phyloP scores from a whole-genome alignment of 2,797 vertebrate genomes.

The Onychomys leucogaster region DNA sequence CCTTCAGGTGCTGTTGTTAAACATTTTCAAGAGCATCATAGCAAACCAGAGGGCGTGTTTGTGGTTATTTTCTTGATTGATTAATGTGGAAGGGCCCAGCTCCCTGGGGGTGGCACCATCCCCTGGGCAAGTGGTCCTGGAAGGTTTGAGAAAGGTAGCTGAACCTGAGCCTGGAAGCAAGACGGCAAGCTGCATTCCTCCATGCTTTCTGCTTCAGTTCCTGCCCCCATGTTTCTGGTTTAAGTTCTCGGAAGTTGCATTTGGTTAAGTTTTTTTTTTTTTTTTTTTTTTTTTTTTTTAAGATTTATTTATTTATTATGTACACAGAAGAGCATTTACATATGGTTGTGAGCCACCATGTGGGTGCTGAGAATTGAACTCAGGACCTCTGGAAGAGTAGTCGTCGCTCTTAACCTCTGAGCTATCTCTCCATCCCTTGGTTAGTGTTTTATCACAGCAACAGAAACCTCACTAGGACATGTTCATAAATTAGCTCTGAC shows the following conservation, averaged over 20 bases:
- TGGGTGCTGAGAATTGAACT: too few relatives aligned
- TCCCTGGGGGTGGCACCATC: not conserved
- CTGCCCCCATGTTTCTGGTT: not conserved
- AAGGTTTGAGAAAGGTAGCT: not conserved
- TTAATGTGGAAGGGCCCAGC: not conserved
- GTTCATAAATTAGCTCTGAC: slow-evolving; percentile 1
- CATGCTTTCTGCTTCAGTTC: not conserved
- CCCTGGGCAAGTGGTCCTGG: not conserved
- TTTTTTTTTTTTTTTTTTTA: too few relatives aligned
- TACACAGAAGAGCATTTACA: too few relatives aligned
- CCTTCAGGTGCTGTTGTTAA: not conserved
- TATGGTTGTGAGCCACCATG: too few relatives aligned
- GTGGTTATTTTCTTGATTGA: not conserved
- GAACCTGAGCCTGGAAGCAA: not conserved
- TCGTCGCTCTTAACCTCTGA: too few relatives aligned
- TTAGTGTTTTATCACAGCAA: not conserved
- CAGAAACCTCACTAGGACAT: not conserved
- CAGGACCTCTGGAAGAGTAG: too few relatives aligned
- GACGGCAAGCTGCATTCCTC: not conserved
- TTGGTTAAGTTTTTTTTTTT: too few relatives aligned
- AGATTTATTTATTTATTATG: too few relatives aligned
- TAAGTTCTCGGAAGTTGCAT: not conserved
- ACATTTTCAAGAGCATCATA: slow-evolving; percentile 13
- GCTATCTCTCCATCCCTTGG: too few relatives aligned
- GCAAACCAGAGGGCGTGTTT: slow-evolving; percentile 26